Evolutionary conservation across 2,888 invertebrate species (phyloP).

Genomic region (Brachyopa scutellaris): DNA sequence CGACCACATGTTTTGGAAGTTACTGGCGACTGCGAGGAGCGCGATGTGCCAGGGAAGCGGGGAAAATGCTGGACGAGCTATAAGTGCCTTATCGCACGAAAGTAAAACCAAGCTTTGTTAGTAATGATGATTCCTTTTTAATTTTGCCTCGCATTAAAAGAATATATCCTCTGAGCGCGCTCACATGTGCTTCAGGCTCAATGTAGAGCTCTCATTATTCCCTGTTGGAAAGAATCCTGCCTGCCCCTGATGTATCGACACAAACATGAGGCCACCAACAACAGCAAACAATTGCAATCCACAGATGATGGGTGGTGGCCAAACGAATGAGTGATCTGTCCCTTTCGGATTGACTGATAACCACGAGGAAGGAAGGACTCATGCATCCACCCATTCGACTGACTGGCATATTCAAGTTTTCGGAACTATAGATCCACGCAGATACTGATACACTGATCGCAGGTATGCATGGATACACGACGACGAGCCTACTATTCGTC

Average conservation of each 20-base stretch:
- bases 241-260: slow-evolving; percentile 54
- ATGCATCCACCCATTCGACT: slow-evolving; percentile 32
- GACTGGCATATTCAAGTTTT: slow-evolving; percentile 54
- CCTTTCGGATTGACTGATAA: slow-evolving; percentile 69
- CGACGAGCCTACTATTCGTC: slow-evolving; percentile 41
- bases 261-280: slow-evolving; percentile 38
- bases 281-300: slow-evolving; percentile 33
- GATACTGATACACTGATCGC: slow-evolving; percentile 29
- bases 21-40: background rate
- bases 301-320: slow-evolving; percentile 65
- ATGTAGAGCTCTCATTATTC: slow-evolving; percentile 63
- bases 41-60: too few species aligned
- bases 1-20: slow-evolving; percentile 34
- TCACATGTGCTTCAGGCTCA: slow-evolving; percentile 46
- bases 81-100: slow-evolving; percentile 62
- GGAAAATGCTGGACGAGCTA: background rate
- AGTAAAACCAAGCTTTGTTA: slow-evolving; percentile 44
- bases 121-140: slow-evolving; percentile 72
- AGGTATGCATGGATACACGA: slow-evolving; percentile 48
- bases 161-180: too few species aligned
- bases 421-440: slow-evolving; percentile 49
- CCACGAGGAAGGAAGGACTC: slow-evolving; percentile 60
- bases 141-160: slow-evolving; percentile 67
- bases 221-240: slow-evolving; percentile 33
- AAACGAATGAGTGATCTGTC: slow-evolving; percentile 66